Evolutionary conservation across 1,140 invertebrate species (phyloP).

Genomic region (Aphelenchoides avenae): DNA sequence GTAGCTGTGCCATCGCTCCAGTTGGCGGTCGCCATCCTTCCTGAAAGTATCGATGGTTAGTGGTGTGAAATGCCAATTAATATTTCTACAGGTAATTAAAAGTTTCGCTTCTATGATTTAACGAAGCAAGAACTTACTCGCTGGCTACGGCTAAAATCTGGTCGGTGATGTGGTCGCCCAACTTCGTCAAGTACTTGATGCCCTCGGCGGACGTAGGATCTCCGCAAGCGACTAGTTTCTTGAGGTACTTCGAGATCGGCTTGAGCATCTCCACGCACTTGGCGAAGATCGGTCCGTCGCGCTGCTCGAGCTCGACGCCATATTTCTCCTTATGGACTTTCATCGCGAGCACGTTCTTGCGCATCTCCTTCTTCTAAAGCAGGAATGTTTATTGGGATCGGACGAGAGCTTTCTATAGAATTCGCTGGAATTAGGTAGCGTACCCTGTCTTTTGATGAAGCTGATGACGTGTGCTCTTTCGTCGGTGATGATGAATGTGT

Average conservation of each 20-base stretch:
- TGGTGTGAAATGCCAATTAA: too few species aligned
- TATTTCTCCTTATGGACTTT: conserved; percentile 37
- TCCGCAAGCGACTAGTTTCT: conserved; percentile 31
- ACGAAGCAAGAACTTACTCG: conserved; percentile 18
- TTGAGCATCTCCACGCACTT: conserved; percentile 50
- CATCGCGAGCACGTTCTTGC: too few species aligned
- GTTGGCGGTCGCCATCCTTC: conserved; percentile 25
- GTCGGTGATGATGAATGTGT: too few species aligned
- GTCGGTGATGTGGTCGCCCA: conserved; percentile 39
- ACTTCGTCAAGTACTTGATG: conserved; percentile 37
- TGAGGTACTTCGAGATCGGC: conserved; percentile 49
- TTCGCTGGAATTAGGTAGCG: too few species aligned
- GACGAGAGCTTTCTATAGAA: too few species aligned
- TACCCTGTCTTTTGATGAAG: too few species aligned
- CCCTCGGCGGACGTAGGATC: conserved; percentile 12
- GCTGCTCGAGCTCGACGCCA: conserved; percentile 33
- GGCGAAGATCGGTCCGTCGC: conserved; percentile 24
- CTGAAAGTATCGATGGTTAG: conserved; percentile 34
- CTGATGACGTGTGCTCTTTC: too few species aligned
- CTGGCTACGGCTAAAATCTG: conserved; percentile 20
- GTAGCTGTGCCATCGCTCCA: conserved; percentile 50
- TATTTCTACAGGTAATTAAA: conserved; percentile 16
- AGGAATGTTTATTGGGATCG: too few species aligned
- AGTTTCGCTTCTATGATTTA: neutral
- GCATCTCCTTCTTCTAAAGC: too few species aligned